phyloP scores from a whole-genome alignment of 2,888 invertebrate genomes.

The Drosophila putrida region DNA sequence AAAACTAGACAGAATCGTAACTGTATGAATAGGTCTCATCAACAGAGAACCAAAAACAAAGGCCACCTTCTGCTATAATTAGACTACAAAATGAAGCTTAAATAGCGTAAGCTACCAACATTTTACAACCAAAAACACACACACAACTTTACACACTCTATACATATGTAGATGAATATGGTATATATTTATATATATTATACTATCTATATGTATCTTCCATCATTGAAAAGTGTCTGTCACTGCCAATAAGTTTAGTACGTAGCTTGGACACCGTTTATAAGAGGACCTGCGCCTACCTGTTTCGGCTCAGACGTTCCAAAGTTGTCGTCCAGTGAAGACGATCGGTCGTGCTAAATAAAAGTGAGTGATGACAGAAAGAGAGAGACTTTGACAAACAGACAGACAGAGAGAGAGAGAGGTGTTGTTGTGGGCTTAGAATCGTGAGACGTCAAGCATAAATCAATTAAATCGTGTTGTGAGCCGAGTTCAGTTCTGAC shows the following conservation, averaged over 20 bases:
- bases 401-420: neutral
- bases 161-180: neutral
- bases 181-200: neutral
- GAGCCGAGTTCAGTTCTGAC: conserved; percentile 26
- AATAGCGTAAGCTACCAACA: conserved; percentile 22
- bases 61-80: conserved; percentile 51
- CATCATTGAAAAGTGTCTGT: conserved; percentile 56
- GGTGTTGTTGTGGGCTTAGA: conserved; percentile 7
- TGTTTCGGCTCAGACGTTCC: conserved; percentile 75
- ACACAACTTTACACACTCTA: neutral
- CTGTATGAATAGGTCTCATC: conserved; percentile 2
- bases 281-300: conserved; percentile 76
- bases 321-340: conserved; percentile 67
- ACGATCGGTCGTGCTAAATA: conserved; percentile 47
- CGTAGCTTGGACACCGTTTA: conserved; percentile 56
- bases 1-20: conserved; percentile 7
- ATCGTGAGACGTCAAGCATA: conserved; percentile 18
- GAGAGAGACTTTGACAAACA: neutral
- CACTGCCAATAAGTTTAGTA: conserved; percentile 30
- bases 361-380: conserved; percentile 26
- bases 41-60: conserved; percentile 2
- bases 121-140: conserved; percentile 37
- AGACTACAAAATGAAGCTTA: conserved; percentile 22
- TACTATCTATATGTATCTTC: conserved; percentile 6
- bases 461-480: conserved; percentile 21